These are phyloP conservation scores for Enteromius fasciolatus DNA, from an alignment of 2,797 vertebrate species.

Conservation along the genomic window DNA sequence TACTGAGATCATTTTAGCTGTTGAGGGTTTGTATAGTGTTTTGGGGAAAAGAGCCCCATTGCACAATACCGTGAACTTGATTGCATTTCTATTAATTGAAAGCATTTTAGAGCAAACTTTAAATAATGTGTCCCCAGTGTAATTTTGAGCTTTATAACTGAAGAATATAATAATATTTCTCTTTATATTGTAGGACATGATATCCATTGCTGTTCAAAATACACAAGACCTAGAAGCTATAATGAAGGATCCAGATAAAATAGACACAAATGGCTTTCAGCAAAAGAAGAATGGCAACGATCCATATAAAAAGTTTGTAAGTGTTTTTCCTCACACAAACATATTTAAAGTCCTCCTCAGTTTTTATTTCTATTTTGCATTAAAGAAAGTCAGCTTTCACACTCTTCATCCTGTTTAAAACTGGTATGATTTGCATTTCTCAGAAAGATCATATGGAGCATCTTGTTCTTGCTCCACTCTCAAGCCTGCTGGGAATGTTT, in stretches of 20 bases:
- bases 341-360: neutral
- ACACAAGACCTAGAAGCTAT: conserved; percentile 81
- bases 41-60: neutral
- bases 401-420: neutral
- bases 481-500: conserved; percentile 86
- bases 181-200: conserved; percentile 81
- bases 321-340: conserved; percentile 59
- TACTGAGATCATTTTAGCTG: neutral
- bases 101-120: neutral
- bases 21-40: neutral
- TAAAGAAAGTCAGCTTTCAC: neutral
- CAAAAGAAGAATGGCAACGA: conserved; percentile 70
- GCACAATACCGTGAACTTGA: neutral
- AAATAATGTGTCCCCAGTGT: neutral
- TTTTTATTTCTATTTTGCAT: neutral
- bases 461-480: conserved; percentile 84
- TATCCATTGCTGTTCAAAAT: conserved; percentile 79
- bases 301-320: conserved; percentile 86
- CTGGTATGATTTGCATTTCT: conserved; percentile 15
- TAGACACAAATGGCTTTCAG: conserved; percentile 65
- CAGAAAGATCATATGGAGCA: conserved; percentile 84
- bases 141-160: neutral
- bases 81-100: neutral
- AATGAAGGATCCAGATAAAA: conserved; percentile 75
- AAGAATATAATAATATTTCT: neutral